Conservation (phyloP, 2,113 vertebrate species). For the Phyllostomus hastatus region DNA sequence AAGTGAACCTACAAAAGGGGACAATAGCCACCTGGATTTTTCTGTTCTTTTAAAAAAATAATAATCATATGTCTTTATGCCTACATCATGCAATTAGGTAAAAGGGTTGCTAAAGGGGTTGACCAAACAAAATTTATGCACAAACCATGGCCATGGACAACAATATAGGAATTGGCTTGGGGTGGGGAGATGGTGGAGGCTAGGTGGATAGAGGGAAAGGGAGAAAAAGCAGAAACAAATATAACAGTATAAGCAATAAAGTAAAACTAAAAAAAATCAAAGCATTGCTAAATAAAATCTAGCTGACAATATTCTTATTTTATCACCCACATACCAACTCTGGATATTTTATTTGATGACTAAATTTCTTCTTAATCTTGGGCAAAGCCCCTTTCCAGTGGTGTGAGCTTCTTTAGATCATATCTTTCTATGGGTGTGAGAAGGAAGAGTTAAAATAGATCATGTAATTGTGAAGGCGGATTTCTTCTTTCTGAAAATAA, state of each 20-base stretch:
- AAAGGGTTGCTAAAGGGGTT: background rate
- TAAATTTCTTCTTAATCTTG: background rate
- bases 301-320: background rate
- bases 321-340: background rate
- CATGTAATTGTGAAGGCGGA: background rate
- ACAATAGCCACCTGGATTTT: background rate
- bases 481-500: background rate
- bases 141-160: no score
- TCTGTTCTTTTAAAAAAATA: background rate
- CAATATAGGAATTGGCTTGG: no score
- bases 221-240: no score
- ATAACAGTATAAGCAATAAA: no score
- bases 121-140: no score
- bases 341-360: background rate
- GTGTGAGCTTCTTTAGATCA: background rate
- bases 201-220: no score
- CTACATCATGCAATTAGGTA: background rate
- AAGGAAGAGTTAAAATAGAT: background rate
- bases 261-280: background rate
- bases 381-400: background rate
- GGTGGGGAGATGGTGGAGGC: no score
- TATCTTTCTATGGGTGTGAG: background rate
- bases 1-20: background rate
- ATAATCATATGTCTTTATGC: background rate
- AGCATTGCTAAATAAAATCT: background rate